Conservation (phyloP, 2,113 vertebrate species). For the Pseudopodoces humilis region DNA sequence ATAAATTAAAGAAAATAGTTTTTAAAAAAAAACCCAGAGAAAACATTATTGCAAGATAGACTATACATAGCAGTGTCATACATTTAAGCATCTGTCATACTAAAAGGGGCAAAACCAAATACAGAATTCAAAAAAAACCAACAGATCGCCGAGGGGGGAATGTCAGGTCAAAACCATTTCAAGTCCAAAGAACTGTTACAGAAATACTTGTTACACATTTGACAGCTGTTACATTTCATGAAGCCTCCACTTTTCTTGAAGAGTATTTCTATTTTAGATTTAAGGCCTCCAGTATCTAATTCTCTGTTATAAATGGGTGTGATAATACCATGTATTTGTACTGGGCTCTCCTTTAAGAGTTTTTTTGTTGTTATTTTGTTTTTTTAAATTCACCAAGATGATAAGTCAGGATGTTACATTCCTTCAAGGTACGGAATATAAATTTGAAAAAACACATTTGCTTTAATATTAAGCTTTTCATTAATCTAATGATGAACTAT, state of each 20-base stretch:
- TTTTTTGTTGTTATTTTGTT: background rate
- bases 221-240: constrained; percentile 32
- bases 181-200: constrained; percentile 29
- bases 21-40: background rate
- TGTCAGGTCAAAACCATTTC: constrained; percentile 31
- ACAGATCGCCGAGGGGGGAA: background rate
- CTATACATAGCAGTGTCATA: background rate
- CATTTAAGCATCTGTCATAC: constrained; percentile 16
- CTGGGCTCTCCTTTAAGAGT: background rate
- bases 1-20: constrained; percentile 50
- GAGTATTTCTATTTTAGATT: constrained; percentile 20
- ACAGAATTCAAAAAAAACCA: background rate
- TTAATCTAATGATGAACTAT: background rate
- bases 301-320: background rate
- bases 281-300: background rate
- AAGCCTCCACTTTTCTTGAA: constrained; percentile 7
- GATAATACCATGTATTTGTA: background rate
- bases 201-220: constrained; percentile 32
- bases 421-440: background rate
- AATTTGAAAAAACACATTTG: background rate
- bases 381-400: background rate
- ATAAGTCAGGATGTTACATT: background rate
- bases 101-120: constrained; percentile 5
- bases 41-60: constrained; percentile 29
- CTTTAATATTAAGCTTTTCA: background rate